Percentiles rank a stretch among this genome's conserved stretches.
Conservation (phyloP, 1,140 invertebrate species). For the Andricus grossulariae region DNA sequence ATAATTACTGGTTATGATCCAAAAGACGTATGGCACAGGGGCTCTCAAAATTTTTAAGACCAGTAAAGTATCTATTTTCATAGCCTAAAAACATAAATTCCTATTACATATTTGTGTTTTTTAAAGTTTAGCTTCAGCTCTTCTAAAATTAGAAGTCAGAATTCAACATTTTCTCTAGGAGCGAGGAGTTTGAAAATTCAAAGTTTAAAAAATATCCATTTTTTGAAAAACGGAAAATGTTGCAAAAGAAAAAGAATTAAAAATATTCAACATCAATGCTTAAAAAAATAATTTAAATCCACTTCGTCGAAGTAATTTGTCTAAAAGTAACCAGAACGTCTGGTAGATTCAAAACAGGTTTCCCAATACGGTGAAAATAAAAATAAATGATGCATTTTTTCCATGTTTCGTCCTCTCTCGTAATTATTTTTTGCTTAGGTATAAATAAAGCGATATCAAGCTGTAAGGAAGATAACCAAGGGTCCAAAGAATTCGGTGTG, state of each 20-base stretch:
- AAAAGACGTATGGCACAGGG: constrained; percentile 20
- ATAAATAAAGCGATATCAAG: constrained; percentile 41
- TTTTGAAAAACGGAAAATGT: no score
- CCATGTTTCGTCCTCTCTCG: constrained; percentile 50
- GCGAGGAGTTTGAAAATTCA: no score
- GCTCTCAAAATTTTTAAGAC: constrained; percentile 4
- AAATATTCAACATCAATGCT: no score
- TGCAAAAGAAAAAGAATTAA: no score
- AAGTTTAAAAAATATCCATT: no score
- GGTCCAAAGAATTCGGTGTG: not conserved
- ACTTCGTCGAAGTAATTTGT: constrained; percentile 50
- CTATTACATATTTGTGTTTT: not conserved
- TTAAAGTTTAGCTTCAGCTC: not conserved
- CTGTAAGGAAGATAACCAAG: not conserved
- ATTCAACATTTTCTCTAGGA: no score
- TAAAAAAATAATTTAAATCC: not conserved
- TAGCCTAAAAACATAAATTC: not conserved
- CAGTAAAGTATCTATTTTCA: not conserved
- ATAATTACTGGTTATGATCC: constrained; percentile 55
- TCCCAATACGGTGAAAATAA: constrained; percentile 41
- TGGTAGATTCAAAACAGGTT: constrained; percentile 56
- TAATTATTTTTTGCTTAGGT: constrained; percentile 50
- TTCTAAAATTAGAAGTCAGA: no score
- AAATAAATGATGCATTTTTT: constrained; percentile 52
- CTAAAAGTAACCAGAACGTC: constrained; percentile 31